phyloP scores from a whole-genome alignment of 2,888 invertebrate species.

The Thelaira solivaga region DNA sequence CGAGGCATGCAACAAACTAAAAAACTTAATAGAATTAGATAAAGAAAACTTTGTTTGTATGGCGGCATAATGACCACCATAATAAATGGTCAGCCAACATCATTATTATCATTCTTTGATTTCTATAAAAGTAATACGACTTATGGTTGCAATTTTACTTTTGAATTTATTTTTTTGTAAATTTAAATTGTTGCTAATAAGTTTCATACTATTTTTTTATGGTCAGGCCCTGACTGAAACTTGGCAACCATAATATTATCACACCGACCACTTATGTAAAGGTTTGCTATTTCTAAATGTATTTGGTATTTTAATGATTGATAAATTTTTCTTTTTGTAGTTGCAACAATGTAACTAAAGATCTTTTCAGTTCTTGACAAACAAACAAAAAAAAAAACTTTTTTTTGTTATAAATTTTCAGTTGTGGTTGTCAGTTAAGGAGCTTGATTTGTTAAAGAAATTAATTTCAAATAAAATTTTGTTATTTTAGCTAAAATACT shows the following conservation, averaged over 20 bases:
- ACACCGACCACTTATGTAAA: conserved; percentile 13
- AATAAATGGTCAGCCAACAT: conserved; percentile 38
- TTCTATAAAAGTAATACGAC: neutral
- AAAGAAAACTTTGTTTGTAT: conserved; percentile 16
- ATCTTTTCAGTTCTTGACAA: too few species aligned
- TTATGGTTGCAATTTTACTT: neutral
- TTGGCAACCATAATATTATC: conserved; percentile 42
- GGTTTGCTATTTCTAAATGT: too few species aligned
- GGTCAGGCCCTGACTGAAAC: conserved; percentile 24
- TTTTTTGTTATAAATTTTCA: too few species aligned
- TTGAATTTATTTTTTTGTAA: too few species aligned
- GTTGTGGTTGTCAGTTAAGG: too few species aligned
- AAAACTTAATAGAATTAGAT: conserved; percentile 32
- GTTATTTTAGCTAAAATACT: too few species aligned
- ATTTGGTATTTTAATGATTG: too few species aligned
- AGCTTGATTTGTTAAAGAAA: too few species aligned
- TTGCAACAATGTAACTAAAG: too few species aligned
- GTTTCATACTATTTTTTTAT: conserved; percentile 15
- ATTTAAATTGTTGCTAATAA: neutral
- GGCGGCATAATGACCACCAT: conserved; percentile 37
- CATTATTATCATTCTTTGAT: conserved; percentile 4
- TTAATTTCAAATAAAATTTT: too few species aligned
- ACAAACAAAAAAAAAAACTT: too few species aligned
- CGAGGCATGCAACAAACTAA: neutral
- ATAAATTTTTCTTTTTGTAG: too few species aligned